Evolutionary conservation across 2,113 vertebrate genomes (phyloP), one percentile per base, ranked within the genome.

Genomic region (Brachyhypopomus occidentalis): DNA sequence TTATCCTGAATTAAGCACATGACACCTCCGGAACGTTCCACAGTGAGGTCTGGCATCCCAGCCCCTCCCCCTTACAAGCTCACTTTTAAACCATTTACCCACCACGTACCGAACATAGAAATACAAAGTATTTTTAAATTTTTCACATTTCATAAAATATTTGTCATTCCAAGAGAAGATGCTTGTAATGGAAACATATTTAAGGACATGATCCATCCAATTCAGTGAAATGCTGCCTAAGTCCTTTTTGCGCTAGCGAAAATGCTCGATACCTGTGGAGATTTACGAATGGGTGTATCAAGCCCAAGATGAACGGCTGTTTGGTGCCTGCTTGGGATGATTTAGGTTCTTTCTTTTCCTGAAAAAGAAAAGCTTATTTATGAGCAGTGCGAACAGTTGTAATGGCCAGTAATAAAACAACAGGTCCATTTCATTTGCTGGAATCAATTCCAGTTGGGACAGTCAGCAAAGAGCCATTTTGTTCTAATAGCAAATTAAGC

Each of bases 331-430:
- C 17, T 70, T 67, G 79, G 72, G 30, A 34, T 75, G n/a, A 73
- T 76, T 80, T 77, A 14, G 19, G 75, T 83, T 70, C 63, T 82
- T 76, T 76, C 72, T 34, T 70, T 82, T 16, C 45, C 22, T 45
- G 36, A 75, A 84, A 36, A 76, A 72, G 56, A 72, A 48, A 77
- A 80, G 30, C 69, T 59, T 77, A 82, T 86, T 86, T 84, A 86
- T 80, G 69, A 77, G 55, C 45, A 11, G 67, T 64, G 60, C 77
- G 83, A 80, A 80, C 80, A 82, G 77, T 58, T 82, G 72, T 77
- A 79, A 84, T 86, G 77, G 77, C 36, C 63, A 76, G 81, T 83
- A 84, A 78, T 79, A 84, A 84, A 86, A 83, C 77, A 79, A 86
- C 77, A 75, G 67, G 74, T 63, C 76, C 69, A 84, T 86, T 86